Evolutionary conservation across 1,140 invertebrate genomes (phyloP).

Genomic region (Cotesia typhae): DNA sequence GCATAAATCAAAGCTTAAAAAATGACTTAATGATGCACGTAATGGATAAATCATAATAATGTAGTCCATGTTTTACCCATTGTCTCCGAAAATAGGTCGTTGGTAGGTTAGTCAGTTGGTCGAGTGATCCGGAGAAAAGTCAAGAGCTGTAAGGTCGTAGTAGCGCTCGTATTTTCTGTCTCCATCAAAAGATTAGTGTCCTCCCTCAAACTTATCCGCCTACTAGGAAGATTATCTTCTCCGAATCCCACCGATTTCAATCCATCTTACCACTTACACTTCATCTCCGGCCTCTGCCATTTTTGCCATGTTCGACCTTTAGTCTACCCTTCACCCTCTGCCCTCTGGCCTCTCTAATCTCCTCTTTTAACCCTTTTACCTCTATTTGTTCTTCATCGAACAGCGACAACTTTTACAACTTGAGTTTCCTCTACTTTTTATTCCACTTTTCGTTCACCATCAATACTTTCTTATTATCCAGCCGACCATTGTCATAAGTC

Average conservation of each 20-base stretch:
- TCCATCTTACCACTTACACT: conserved; percentile 18
- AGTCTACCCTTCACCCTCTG: neutral
- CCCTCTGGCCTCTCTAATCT: conserved; percentile 13
- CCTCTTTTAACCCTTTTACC: conserved; percentile 4
- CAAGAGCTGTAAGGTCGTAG: too few relatives aligned
- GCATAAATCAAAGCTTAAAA: too few relatives aligned
- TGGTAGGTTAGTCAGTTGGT: too few relatives aligned
- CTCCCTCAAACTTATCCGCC: conserved; percentile 19
- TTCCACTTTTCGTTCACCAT: neutral
- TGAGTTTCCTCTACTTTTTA: neutral
- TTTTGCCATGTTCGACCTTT: too few relatives aligned
- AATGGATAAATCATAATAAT: too few relatives aligned
- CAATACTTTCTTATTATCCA: conserved; percentile 10
- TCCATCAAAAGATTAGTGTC: conserved; percentile 32
- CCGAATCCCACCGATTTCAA: conserved; percentile 9
- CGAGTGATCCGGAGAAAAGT: too few relatives aligned
- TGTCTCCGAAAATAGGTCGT: too few relatives aligned
- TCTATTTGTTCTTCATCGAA: too few relatives aligned
- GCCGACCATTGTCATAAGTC: conserved; percentile 33
- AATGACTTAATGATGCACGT: too few relatives aligned
- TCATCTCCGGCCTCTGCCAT: conserved; percentile 9
- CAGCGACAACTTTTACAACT: neutral
- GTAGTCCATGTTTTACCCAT: too few relatives aligned
- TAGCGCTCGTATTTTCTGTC: neutral
- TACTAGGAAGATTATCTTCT: conserved; percentile 4